Conservation (phyloP, 2,113 vertebrate species). For the Dromaius novaehollandiae region DNA sequence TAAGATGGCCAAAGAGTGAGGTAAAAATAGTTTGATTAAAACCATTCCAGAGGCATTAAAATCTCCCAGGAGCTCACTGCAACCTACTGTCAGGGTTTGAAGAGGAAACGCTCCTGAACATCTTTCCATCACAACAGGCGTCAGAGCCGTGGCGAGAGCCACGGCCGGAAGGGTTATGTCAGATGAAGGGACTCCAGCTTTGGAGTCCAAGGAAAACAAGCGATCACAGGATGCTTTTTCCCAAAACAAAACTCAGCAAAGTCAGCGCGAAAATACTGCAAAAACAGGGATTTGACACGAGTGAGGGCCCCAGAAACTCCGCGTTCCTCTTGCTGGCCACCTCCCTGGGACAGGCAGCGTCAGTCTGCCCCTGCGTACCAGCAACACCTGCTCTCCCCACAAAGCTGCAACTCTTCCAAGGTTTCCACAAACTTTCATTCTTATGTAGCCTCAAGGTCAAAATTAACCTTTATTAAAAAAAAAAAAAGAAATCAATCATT, state of each 20-base stretch:
- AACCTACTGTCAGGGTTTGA: neutral
- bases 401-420: neutral
- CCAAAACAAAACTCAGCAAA: neutral
- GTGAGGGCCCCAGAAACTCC: neutral
- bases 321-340: neutral
- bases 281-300: neutral
- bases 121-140: neutral
- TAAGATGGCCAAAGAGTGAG: neutral
- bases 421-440: neutral
- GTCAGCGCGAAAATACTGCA: neutral
- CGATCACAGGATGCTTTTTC: fast-evolving
- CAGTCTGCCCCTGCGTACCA: neutral
- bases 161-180: fast-evolving
- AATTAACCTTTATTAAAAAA: neutral
- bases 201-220: neutral
- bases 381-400: neutral
- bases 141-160: neutral
- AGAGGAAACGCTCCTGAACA: neutral
- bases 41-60: neutral
- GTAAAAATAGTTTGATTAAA: neutral
- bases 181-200: neutral
- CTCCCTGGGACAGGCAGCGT: neutral
- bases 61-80: neutral
- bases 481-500: neutral
- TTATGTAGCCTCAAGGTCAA: neutral